phyloP scores from a whole-genome alignment of 2,797 vertebrate genomes.

The Sebastes itinus region DNA sequence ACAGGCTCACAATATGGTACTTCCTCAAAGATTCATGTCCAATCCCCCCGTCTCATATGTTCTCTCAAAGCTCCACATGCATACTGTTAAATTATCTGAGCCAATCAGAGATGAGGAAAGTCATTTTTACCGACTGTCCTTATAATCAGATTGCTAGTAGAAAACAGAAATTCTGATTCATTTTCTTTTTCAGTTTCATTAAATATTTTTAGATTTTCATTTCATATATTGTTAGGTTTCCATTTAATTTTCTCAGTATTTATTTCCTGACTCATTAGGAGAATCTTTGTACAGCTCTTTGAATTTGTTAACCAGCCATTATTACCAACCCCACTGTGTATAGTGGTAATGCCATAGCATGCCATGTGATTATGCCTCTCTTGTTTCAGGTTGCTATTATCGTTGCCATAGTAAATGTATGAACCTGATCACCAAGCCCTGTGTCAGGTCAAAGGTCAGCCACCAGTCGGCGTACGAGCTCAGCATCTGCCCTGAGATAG shows the following conservation, averaged over 20 bases:
- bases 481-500: slow-evolving; percentile 94
- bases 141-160: not conserved
- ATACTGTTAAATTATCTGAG: not conserved
- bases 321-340: not conserved
- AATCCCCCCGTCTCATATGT: not conserved
- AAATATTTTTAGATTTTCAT: not conserved
- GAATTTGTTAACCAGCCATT: not conserved
- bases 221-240: not conserved
- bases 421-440: slow-evolving; percentile 92
- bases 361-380: not conserved
- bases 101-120: not conserved
- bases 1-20: not conserved
- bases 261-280: not conserved
- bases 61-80: not conserved
- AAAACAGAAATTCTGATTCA: not conserved
- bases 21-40: not conserved
- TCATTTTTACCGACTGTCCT: not conserved
- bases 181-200: not conserved
- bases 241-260: not conserved
- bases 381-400: slow-evolving; percentile 90
- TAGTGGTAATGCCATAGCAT: not conserved
- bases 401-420: slow-evolving; percentile 98
- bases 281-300: not conserved
- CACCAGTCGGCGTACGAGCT: slow-evolving; percentile 96
- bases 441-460: slow-evolving; percentile 95